phyloP scores from a whole-genome alignment of 2,797 vertebrate genomes.

The Ispidina picta region DNA sequence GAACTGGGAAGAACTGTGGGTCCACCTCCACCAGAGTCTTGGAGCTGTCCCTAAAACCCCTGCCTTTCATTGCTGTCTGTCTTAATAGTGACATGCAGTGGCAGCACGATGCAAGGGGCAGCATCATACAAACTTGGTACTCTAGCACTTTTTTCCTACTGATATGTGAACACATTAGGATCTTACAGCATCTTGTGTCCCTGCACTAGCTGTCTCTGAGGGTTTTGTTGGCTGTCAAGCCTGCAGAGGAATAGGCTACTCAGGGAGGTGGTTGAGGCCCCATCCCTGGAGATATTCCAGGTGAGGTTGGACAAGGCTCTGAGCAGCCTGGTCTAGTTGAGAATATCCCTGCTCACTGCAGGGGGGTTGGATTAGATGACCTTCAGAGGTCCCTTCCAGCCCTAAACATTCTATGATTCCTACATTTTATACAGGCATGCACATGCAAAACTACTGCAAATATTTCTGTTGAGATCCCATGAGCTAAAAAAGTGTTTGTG shows the following conservation, averaged over 20 bases:
- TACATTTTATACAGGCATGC: neutral
- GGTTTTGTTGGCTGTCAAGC: neutral
- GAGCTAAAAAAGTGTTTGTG: neutral
- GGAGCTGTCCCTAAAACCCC: neutral
- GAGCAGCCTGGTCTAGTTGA: no score
- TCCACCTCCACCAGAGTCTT: neutral
- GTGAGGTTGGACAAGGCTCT: no score
- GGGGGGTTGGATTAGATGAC: no score
- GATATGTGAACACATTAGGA: accelerated
- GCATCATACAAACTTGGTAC: neutral
- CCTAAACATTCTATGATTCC: no score
- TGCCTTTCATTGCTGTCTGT: neutral
- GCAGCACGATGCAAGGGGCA: constrained; percentile 5
- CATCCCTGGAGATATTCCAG: no score
- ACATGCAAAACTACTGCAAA: neutral
- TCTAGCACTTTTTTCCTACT: neutral
- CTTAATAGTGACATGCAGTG: constrained; percentile 35
- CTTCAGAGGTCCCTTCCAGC: no score
- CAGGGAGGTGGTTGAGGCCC: no score
- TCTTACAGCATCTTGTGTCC: neutral
- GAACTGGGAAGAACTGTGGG: accelerated
- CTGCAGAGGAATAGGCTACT: neutral
- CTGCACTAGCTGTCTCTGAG: neutral
- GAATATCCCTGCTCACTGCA: no score
- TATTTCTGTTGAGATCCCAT: neutral